phyloP scores from a whole-genome alignment of 2,888 invertebrate genomes.

The Caenorhabditis doughertyi region DNA sequence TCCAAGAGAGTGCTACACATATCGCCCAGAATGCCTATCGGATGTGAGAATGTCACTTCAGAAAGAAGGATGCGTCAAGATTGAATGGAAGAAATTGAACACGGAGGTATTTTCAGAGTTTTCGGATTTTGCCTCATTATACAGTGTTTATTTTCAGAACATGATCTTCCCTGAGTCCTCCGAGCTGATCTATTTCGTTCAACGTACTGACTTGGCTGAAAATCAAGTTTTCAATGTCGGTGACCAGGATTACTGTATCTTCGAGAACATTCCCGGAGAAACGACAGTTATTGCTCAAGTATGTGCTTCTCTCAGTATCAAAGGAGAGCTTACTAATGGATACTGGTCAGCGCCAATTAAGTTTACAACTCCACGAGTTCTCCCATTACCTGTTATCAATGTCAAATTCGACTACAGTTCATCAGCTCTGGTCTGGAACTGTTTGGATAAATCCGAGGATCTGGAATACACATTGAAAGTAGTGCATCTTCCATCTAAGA shows the following conservation, averaged over 20 bases:
- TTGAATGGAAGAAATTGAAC: conserved; percentile 1
- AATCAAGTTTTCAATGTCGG: conserved; percentile 1
- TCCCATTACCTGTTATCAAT: conserved; percentile 28
- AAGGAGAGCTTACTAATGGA: conserved; percentile 14
- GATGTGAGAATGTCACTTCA: neutral
- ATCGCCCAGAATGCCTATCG: conserved; percentile 5
- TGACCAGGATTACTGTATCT: neutral
- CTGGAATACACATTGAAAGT: conserved; percentile 20
- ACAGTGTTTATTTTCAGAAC: neutral
- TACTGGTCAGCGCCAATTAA: conserved; percentile 36
- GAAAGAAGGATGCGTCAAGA: neutral
- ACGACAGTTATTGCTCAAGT: conserved; percentile 18
- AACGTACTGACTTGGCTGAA: conserved; percentile 12
- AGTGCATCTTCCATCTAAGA: neutral
- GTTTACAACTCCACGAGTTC: conserved; percentile 29
- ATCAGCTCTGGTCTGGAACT: conserved; percentile 31
- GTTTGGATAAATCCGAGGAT: conserved; percentile 22
- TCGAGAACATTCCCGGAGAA: conserved; percentile 42
- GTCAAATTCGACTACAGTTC: neutral
- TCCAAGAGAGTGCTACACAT: conserved; percentile 18
- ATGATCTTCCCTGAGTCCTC: neutral
- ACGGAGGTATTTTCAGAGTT: neutral
- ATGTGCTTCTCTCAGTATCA: conserved; percentile 12
- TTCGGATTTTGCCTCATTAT: neutral
- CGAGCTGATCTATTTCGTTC: conserved; percentile 8